Evolutionary conservation across 2,888 invertebrate genomes (phyloP), one percentile per base, ranked within the genome.

Genomic region (Altica lythri): DNA sequence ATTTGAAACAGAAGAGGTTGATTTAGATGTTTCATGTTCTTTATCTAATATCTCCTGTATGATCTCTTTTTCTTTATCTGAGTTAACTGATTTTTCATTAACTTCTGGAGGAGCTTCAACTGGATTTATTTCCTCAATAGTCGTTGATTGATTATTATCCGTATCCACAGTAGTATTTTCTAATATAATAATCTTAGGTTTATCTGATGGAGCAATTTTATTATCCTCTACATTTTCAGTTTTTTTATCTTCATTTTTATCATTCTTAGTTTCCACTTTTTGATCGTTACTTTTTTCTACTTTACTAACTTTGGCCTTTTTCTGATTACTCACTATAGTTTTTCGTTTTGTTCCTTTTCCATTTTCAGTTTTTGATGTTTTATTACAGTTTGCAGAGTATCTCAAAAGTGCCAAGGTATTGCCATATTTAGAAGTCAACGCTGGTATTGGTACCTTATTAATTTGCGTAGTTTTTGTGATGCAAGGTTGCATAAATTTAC

Each of bases 371-470:
- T 19, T 40, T 9, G 8, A 12, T 5, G 4, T 12, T 32, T 40
- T 46, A 17, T 6, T 37, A 34, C 27, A 56, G 5, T 43, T 48
- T 8, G 17, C 42, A 13, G 17, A 43, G 27, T 25, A 49, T 49
- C 54, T 52, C 38, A 18, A 38, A 13, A 56, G 18, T 2, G 48
- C 14, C 8, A 19, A 40, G 6, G 25, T 43, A 18, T 59, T 63
- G 12, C 66, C 67, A 62, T 72, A 73, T 18, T 63, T 63, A 9
- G 75, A 72, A 4, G 72, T 69, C 40, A 76, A 63, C 1, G 76
- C 74, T 3, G 77, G 75, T 47, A 78, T 77, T 5, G 77, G 77
- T 14, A 78, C 71, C 66, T 76, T 78, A 66, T 76, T 77, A 4
- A 74, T 68, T 59, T 75, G 76, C 2, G 75, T 75, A 2, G 76